Evolutionary conservation across 2,888 invertebrate species (phyloP).

Genomic region (Oscheius sp.): DNA sequence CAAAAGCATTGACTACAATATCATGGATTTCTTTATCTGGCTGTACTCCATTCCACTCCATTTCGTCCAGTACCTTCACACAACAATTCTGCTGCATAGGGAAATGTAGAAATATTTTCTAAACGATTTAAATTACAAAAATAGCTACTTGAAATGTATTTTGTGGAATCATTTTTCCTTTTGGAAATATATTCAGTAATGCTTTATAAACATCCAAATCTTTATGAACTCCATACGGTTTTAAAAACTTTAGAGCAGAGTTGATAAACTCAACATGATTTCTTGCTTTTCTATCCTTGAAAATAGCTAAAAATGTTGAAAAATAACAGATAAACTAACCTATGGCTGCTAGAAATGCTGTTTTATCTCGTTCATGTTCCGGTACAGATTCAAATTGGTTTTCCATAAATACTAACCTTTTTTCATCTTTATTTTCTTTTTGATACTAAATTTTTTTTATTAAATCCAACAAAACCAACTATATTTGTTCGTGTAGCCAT

Average conservation of each 20-base stretch:
- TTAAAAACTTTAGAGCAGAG: slow-evolving; percentile 86
- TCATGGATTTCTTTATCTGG: slow-evolving; percentile 89
- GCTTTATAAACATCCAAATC: slow-evolving; percentile 74
- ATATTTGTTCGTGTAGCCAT: no score
- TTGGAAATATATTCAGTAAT: slow-evolving; percentile 72
- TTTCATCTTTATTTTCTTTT: no score
- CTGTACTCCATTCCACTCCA: slow-evolving; percentile 91
- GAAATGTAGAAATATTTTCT: slow-evolving; percentile 90
- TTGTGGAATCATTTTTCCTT: slow-evolving; percentile 85
- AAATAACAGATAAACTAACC: slow-evolving; percentile 35
- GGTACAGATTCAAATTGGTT: slow-evolving; percentile 60
- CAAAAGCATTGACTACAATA: slow-evolving; percentile 85
- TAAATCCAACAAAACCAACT: no score
- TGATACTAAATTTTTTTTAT: no score
- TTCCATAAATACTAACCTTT: slow-evolving; percentile 55
- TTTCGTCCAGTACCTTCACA: slow-evolving; percentile 87
- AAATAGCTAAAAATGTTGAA: slow-evolving; percentile 75
- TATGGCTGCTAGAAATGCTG: slow-evolving; percentile 62
- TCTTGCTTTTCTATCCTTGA: slow-evolving; percentile 79
- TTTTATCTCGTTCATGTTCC: slow-evolving; percentile 55
- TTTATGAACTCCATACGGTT: slow-evolving; percentile 86
- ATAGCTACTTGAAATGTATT: slow-evolving; percentile 74
- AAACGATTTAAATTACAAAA: slow-evolving; percentile 73
- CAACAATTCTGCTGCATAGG: slow-evolving; percentile 94
- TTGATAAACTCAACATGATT: slow-evolving; percentile 95